A percentile compares a stretch with the other conserved stretches of the same genome.
Conservation (phyloP, 2,113 vertebrate species). For the Trogon melanurus region DNA sequence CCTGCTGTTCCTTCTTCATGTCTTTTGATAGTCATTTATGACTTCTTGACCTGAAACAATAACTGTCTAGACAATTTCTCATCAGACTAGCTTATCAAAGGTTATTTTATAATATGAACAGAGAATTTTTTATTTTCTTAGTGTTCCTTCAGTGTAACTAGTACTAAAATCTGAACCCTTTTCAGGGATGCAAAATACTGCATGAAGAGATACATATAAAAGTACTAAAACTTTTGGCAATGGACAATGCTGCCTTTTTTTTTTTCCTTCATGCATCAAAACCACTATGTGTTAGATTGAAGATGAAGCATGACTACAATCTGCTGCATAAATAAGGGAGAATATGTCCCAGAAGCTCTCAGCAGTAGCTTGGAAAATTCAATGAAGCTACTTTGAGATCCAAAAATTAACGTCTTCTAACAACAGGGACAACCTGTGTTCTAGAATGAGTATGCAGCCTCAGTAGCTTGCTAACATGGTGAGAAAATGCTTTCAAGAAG, state of each 20-base stretch:
- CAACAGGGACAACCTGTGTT: neutral
- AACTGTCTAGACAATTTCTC: neutral
- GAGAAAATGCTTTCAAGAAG: neutral
- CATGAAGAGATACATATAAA: neutral
- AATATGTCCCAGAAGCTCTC: neutral
- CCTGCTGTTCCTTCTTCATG: neutral
- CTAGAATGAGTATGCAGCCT: neutral
- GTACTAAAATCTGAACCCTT: neutral
- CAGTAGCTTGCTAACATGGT: neutral
- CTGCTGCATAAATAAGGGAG: neutral
- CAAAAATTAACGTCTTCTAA: neutral
- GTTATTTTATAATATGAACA: neutral
- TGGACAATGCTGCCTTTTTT: neutral
- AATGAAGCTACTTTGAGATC: neutral
- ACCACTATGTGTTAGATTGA: neutral
- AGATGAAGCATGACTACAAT: neutral
- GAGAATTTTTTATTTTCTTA: neutral
- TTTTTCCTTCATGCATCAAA: neutral
- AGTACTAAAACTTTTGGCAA: neutral
- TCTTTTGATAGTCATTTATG: neutral
- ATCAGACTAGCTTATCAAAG: neutral
- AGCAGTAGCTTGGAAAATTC: neutral
- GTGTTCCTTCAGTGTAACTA: neutral
- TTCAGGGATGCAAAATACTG: neutral
- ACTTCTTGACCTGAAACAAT: neutral